Conservation (phyloP, 30 jellyfish, hydroid and myxozoan species). For the Mastigias papua region DNA sequence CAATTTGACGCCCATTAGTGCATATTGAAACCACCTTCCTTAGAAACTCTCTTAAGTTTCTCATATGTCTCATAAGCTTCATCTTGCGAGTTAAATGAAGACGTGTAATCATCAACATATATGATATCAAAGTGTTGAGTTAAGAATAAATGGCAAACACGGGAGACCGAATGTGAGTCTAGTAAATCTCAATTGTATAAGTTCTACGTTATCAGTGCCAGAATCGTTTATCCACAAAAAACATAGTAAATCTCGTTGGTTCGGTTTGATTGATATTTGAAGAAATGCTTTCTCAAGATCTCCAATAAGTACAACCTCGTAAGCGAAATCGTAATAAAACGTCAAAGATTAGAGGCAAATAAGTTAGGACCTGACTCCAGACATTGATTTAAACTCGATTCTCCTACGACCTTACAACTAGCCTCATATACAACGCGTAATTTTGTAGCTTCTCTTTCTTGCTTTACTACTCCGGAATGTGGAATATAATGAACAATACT, state of each 20-base stretch:
- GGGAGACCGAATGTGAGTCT: constrained; percentile 59
- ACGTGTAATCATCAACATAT: too few species aligned
- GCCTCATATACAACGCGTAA: constrained; percentile 57
- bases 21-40: too few species aligned
- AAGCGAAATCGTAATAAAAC: constrained; percentile 11
- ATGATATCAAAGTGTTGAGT: too few species aligned
- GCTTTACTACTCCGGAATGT: constrained; percentile 15
- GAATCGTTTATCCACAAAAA: constrained; percentile 36
- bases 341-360: constrained; percentile 40
- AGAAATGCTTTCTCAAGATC: constrained; percentile 57
- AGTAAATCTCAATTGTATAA: constrained; percentile 6
- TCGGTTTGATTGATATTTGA: constrained; percentile 20
- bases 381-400: constrained; percentile 15
- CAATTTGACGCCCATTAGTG: too few species aligned
- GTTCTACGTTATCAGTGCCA: not conserved
- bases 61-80: too few species aligned
- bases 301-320: constrained; percentile 33
- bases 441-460: constrained; percentile 23
- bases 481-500: constrained; percentile 27
- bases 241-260: constrained; percentile 27
- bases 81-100: too few species aligned
- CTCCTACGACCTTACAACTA: constrained; percentile 28
- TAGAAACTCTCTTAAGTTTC: too few species aligned
- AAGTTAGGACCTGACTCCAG: constrained; percentile 45
- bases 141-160: constrained; percentile 30